A percentile compares a stretch with the other conserved stretches of the same genome.
phyloP scores from a whole-genome alignment of 1,140 invertebrate species.

The Listronotus bonariensis region DNA sequence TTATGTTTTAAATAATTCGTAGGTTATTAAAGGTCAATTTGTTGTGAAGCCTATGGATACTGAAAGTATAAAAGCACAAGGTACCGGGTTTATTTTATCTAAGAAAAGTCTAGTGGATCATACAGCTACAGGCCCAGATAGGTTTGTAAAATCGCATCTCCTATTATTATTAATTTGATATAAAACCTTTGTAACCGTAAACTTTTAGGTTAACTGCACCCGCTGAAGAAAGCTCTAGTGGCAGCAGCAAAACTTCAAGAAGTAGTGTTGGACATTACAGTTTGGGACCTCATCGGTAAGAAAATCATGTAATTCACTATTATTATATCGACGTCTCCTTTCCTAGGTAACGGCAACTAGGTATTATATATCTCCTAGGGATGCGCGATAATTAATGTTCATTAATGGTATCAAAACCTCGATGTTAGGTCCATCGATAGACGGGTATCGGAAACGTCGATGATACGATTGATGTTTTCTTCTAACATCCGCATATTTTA shows the following conservation, averaged over 20 bases:
- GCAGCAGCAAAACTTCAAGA: slow-evolving; percentile 60
- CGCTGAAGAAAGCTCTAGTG: slow-evolving; percentile 35
- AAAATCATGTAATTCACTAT: neutral
- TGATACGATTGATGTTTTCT: too few relatives aligned
- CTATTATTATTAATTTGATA: too few relatives aligned
- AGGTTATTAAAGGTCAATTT: slow-evolving; percentile 75
- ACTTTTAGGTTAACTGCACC: slow-evolving; percentile 10
- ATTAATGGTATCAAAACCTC: too few relatives aligned
- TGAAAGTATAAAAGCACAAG: slow-evolving; percentile 63
- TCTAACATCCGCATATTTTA: too few relatives aligned
- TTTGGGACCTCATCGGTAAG: slow-evolving; percentile 60
- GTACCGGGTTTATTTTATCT: slow-evolving; percentile 1
- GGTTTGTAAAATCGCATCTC: slow-evolving; percentile 10
- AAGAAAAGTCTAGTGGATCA: slow-evolving; percentile 11
- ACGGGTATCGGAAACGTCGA: too few relatives aligned
- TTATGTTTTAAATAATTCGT: slow-evolving; percentile 41
- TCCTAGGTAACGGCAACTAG: too few relatives aligned
- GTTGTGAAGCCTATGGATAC: slow-evolving; percentile 81
- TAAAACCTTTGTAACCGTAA: neutral
- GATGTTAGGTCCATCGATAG: too few relatives aligned
- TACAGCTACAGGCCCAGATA: slow-evolving; percentile 1
- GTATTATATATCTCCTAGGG: too few relatives aligned
- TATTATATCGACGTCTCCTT: too few relatives aligned
- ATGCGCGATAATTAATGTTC: too few relatives aligned
- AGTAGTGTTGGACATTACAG: slow-evolving; percentile 66